These are phyloP conservation scores for Eledona agricola DNA, from an alignment of 2,888 invertebrate species.

Conservation along the genomic window DNA sequence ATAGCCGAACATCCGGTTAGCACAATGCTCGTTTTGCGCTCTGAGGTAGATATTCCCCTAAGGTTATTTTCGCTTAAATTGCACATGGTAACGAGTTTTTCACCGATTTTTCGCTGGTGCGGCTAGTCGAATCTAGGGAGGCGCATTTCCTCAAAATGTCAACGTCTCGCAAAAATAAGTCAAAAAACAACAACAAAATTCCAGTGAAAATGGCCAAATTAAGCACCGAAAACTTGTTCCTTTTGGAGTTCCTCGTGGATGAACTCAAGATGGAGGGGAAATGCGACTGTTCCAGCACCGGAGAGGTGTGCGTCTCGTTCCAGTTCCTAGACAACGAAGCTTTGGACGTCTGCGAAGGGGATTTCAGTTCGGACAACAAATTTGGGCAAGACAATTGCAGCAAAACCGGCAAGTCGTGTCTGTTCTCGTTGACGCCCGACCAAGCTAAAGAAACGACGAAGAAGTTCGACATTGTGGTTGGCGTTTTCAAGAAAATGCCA, in stretches of 20 bases:
- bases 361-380: constrained; percentile 57
- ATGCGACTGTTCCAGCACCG: constrained; percentile 56
- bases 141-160: too few relatives aligned
- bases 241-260: constrained; percentile 74
- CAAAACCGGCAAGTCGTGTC: constrained; percentile 73
- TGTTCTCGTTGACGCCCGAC: constrained; percentile 69
- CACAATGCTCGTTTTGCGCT: constrained; percentile 46
- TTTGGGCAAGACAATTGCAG: constrained; percentile 55
- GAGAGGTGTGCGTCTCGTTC: constrained; percentile 71
- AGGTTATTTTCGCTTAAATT: constrained; percentile 49
- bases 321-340: constrained; percentile 68
- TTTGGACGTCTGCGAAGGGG: constrained; percentile 72
- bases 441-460: constrained; percentile 66
- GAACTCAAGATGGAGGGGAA: constrained; percentile 55
- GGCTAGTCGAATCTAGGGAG: too few relatives aligned
- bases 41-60: constrained; percentile 41
- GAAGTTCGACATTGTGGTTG: constrained; percentile 67
- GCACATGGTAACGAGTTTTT: constrained; percentile 42
- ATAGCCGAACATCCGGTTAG: constrained; percentile 52
- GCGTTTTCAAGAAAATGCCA: constrained; percentile 69
- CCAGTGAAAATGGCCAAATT: constrained; percentile 57
- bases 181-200: constrained; percentile 5
- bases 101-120: constrained; percentile 46
- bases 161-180: neutral
- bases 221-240: constrained; percentile 68